These are phyloP conservation scores for Danio choprae DNA, from an alignment of 2,797 vertebrate species.

Conservation along the genomic window DNA sequence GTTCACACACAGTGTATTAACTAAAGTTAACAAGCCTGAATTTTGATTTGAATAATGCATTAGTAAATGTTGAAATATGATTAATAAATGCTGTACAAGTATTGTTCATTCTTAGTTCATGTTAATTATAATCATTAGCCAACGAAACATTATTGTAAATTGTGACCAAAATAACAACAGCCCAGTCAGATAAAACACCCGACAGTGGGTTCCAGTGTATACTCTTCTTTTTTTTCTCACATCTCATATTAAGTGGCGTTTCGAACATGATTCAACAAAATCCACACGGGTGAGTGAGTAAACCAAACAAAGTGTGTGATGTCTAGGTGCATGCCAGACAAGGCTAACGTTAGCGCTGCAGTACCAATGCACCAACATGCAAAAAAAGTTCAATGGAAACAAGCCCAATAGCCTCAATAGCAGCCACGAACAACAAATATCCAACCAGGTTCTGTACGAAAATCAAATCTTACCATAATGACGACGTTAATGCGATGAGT, in stretches of 20 bases:
- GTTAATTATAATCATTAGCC: no score
- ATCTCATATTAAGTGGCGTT: constrained; percentile 7
- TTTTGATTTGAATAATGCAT: no score
- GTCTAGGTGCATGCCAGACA: constrained; percentile 49
- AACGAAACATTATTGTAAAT: no score
- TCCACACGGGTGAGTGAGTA: not conserved
- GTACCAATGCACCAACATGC: constrained; percentile 42
- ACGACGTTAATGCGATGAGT: constrained; percentile 55
- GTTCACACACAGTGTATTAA: no score
- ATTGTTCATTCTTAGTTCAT: no score
- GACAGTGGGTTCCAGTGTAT: not conserved
- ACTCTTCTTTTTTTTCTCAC: not conserved
- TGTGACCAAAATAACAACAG: not conserved
- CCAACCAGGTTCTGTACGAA: constrained; percentile 41
- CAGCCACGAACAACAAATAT: constrained; percentile 54
- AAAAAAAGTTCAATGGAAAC: constrained; percentile 42
- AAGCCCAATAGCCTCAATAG: constrained; percentile 35
- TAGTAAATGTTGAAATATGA: no score
- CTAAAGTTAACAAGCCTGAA: no score
- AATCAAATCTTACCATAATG: constrained; percentile 40
- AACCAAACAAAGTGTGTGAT: constrained; percentile 48
- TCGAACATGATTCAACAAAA: constrained; percentile 10
- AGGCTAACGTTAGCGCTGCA: constrained; percentile 37
- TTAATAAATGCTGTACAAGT: no score
- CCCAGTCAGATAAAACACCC: not conserved